Evolutionary conservation across 2,113 vertebrate genomes (phyloP).

Genomic region (Etia nguti): DNA sequence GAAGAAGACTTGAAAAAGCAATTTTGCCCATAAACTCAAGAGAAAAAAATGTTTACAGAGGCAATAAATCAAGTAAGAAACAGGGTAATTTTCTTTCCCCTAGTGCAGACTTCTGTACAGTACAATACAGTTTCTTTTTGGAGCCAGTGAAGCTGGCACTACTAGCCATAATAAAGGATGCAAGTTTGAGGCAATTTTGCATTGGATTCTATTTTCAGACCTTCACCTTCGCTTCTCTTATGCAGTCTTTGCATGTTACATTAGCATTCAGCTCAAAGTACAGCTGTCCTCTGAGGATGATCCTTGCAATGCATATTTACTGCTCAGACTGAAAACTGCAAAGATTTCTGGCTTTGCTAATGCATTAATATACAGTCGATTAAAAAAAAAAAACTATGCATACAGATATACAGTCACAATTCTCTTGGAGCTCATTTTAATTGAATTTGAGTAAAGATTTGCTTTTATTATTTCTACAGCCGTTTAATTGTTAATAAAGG

Average conservation of each 20-base stretch:
- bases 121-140: neutral
- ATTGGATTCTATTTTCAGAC: neutral
- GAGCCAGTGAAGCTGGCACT: neutral
- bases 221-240: neutral
- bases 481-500: neutral
- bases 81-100: neutral
- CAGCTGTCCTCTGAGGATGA: neutral
- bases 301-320: neutral
- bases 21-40: neutral
- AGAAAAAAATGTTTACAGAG: neutral
- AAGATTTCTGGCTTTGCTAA: neutral
- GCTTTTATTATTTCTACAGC: neutral
- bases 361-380: neutral
- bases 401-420: neutral
- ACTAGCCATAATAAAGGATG: neutral
- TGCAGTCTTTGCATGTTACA: neutral
- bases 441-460: neutral
- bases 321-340: neutral
- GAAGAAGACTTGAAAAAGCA: neutral
- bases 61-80: neutral
- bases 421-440: neutral
- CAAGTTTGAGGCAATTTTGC: neutral
- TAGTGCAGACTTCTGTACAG: neutral
- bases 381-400: neutral
- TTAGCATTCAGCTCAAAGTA: neutral